A percentile compares a stretch with the other conserved stretches of the same genome.
These are phyloP conservation scores for Cirrhinus mrigala DNA, from an alignment of 2,797 vertebrate species.

Conservation along the genomic window DNA sequence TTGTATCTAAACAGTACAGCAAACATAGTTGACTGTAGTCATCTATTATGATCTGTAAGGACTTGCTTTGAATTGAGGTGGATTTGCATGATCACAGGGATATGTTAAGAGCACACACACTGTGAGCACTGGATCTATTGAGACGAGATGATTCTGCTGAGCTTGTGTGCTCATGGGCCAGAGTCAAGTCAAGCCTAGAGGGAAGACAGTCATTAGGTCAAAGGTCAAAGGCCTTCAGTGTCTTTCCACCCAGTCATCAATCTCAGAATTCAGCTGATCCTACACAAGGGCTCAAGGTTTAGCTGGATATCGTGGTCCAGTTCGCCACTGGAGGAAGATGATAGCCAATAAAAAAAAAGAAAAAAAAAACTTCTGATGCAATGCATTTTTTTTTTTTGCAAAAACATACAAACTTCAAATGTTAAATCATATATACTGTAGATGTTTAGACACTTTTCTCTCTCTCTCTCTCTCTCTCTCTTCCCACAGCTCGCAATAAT, in stretches of 20 bases:
- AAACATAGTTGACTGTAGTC: not conserved
- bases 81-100: constrained; percentile 11
- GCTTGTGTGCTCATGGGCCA: constrained; percentile 24
- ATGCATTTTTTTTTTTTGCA: not conserved
- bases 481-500: not conserved
- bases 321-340: not conserved
- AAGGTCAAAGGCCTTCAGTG: constrained; percentile 37
- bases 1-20: not conserved
- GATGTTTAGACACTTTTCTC: not conserved
- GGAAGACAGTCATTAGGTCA: constrained; percentile 45
- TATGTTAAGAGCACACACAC: constrained; percentile 36
- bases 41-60: too few relatives aligned
- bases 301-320: constrained; percentile 3
- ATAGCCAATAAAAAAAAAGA: not conserved
- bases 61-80: not conserved
- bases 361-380: not conserved
- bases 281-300: not conserved
- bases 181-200: constrained; percentile 30
- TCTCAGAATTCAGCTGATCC: constrained; percentile 38
- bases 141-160: constrained; percentile 47
- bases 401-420: not conserved
- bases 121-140: constrained; percentile 7
- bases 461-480: not conserved
- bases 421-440: not conserved
- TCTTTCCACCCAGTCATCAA: constrained; percentile 51